These are phyloP conservation scores for Erinaceus europaeus DNA, from an alignment of 2,113 vertebrate genomes.

Conservation along the genomic window DNA sequence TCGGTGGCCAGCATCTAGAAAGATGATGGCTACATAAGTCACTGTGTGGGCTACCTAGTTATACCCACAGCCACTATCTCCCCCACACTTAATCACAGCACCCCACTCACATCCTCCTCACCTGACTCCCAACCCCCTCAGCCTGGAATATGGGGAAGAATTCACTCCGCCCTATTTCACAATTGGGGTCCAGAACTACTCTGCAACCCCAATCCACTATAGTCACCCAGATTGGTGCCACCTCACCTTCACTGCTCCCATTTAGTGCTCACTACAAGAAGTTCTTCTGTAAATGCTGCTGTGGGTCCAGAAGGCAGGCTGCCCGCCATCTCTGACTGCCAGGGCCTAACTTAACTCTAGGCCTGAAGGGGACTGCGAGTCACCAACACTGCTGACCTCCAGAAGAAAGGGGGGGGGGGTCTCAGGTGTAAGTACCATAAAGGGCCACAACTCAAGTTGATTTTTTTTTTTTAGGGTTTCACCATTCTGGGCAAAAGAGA, in stretches of 20 bases:
- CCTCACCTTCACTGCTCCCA: not conserved
- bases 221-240: not conserved
- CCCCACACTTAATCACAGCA: too few relatives aligned
- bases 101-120: too few relatives aligned
- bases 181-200: not conserved
- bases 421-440: not conserved
- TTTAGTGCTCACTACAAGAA: not conserved
- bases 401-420: too few relatives aligned
- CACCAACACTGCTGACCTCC: too few relatives aligned
- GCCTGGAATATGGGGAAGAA: not conserved
- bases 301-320: not conserved
- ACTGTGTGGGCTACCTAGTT: not conserved
- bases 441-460: not conserved
- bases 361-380: too few relatives aligned
- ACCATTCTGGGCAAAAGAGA: too few relatives aligned
- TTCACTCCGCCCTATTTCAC: not conserved
- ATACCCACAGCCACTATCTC: not conserved
- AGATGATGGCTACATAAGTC: not conserved
- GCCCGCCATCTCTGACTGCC: not conserved
- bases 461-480: not conserved
- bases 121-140: not conserved
- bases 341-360: not conserved
- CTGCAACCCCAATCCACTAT: not conserved
- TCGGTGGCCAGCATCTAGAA: not conserved
- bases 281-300: not conserved